These are phyloP conservation scores for Zapornia atra DNA, from an alignment of 2,113 vertebrate genomes.

Conservation along the genomic window DNA sequence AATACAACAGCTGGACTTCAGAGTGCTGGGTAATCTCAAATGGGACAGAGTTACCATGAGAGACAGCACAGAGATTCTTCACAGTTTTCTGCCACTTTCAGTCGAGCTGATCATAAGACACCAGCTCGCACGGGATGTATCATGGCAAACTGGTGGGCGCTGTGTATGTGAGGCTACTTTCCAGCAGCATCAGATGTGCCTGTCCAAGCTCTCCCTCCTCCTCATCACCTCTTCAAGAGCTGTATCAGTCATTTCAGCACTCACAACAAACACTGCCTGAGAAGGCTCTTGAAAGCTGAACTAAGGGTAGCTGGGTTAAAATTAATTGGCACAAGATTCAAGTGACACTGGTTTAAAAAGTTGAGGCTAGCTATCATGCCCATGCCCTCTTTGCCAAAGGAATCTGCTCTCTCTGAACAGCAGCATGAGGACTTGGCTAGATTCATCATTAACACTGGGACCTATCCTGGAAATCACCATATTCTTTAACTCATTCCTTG, in stretches of 20 bases:
- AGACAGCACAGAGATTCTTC: not conserved
- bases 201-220: not conserved
- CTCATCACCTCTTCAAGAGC: not conserved
- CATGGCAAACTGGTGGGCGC: accelerated
- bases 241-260: not conserved
- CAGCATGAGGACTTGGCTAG: not conserved
- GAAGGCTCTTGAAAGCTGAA: not conserved
- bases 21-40: not conserved
- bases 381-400: not conserved
- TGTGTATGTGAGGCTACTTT: not conserved
- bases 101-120: not conserved
- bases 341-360: not conserved
- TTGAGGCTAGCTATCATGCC: not conserved
- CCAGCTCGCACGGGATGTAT: not conserved
- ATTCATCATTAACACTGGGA: not conserved
- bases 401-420: not conserved
- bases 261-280: not conserved
- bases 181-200: not conserved
- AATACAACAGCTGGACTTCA: not conserved
- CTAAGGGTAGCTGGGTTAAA: not conserved
- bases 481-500: not conserved
- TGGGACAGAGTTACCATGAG: not conserved
- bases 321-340: not conserved
- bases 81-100: not conserved
- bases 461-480: not conserved